Evolutionary conservation across 2,797 vertebrate species (phyloP).

Genomic region (Rhinogobio ventralis): DNA sequence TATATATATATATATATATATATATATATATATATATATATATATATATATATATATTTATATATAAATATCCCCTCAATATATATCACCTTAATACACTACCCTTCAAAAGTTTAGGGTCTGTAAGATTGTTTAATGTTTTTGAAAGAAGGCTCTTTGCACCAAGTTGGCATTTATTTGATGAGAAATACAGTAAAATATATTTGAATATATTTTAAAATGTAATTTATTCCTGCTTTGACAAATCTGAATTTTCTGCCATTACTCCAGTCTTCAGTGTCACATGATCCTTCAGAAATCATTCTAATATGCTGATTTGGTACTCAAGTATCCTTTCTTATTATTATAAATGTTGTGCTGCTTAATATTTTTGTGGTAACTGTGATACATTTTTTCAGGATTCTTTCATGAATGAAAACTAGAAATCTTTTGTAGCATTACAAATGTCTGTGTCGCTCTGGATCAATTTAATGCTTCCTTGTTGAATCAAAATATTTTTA

Average conservation of each 20-base stretch:
- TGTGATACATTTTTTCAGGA: not conserved
- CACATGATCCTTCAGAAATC: not conserved
- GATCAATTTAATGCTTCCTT: not conserved
- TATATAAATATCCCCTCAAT: too few relatives aligned
- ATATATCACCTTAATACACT: not conserved
- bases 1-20: not conserved
- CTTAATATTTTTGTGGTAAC: not conserved
- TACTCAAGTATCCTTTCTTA: not conserved
- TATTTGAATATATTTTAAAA: too few relatives aligned
- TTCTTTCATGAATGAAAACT: not conserved
- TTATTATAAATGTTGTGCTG: not conserved
- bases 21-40: too few relatives aligned
- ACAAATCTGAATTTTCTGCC: slow-evolving; percentile 14
- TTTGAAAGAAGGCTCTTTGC: not conserved
- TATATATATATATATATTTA: too few relatives aligned
- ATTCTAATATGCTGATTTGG: not conserved
- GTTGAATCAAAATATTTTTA: not conserved
- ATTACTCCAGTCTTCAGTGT: not conserved
- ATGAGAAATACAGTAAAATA: not conserved
- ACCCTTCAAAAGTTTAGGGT: not conserved
- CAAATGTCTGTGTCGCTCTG: not conserved
- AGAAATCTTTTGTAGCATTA: not conserved
- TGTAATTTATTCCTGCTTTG: not conserved
- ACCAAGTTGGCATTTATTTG: not conserved
- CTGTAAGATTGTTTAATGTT: not conserved